phyloP scores from a whole-genome alignment of 2,888 invertebrate genomes.

The Hoplodrina ambigua region DNA sequence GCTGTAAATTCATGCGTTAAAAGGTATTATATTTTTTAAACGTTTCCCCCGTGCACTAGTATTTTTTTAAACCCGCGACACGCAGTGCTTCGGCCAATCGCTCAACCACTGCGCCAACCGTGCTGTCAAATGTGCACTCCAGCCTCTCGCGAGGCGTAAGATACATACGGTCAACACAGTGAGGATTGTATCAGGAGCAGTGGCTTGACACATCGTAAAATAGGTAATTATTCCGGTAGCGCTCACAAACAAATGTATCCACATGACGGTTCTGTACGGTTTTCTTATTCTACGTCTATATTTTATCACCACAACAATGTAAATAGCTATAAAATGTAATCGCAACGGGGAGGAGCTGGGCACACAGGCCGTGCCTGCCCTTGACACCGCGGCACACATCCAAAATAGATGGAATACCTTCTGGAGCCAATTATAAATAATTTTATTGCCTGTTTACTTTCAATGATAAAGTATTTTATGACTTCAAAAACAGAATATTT shows the following conservation, averaged over 20 bases:
- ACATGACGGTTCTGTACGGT: background rate
- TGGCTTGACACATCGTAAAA: too few species aligned
- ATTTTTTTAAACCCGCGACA: too few species aligned
- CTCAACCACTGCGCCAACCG: too few species aligned
- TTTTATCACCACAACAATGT: constrained; percentile 29
- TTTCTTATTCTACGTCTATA: constrained; percentile 11
- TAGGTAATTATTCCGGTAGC: background rate
- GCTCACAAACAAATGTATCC: background rate
- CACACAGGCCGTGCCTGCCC: constrained; percentile 58
- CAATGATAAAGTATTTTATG: constrained; percentile 40
- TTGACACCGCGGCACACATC: constrained; percentile 48
- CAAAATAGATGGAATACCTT: constrained; percentile 24
- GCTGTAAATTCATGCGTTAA: too few species aligned
- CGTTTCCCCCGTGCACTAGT: too few species aligned
- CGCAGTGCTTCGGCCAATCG: too few species aligned
- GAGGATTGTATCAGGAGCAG: too few species aligned
- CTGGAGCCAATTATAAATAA: constrained; percentile 5
- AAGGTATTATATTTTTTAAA: too few species aligned
- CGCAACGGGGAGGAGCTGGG: background rate
- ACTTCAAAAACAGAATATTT: background rate
- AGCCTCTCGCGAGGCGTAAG: too few species aligned
- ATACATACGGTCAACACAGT: too few species aligned
- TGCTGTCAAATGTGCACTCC: too few species aligned
- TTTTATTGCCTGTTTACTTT: constrained; percentile 28
- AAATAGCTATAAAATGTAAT: constrained; percentile 50